Base-by-base conservation (phyloP, 2,113 vertebrate genomes). In the Colossoma macropomum region DNA sequence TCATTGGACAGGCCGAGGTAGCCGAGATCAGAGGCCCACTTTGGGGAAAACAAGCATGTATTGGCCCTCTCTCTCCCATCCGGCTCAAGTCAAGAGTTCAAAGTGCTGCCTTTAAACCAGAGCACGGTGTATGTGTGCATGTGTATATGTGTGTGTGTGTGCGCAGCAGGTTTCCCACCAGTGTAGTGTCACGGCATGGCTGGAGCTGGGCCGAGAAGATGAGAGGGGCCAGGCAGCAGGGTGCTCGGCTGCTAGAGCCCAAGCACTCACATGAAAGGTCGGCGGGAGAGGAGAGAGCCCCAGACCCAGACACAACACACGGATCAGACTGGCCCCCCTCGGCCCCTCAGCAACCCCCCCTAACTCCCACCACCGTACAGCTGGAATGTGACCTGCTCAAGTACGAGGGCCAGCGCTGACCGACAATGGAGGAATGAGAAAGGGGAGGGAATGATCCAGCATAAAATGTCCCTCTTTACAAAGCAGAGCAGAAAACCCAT, bases 331-430 rank as follows among this genome's bases (percentile, higher is more conserved):
- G 82, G 74, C 74, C 81, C 77, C 80, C 85, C 66, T 63, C 79
- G 52, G 62, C 72, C 74, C 56, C 75, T 56, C 59, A 81, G 73
- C 76, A 89, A 92, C 87, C 92, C 83, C 70, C 87, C 91, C 80
- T 92, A 90, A 89, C 89, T 82, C 65, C 88, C 91, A 83, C 92
- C 92, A 88, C 88, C 88, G 87, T 92, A 90, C 92, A 94, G 93
- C 92, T 92, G 93, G 94, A 95, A 95, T 95, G 93, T 94, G 93
- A 93, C 93, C 93, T 90, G 93, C 87, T 92, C 91, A 89, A 92
- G 85, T 91, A 88, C 87, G 88, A 88, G 90, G 89, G 88, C 90
- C 89, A 91, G 90, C 86, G 86, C 63, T 77, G 85, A 79, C 75
- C 81, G 72, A 80, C 81, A 84, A 79, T 81, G 50, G 75, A 59